Evolutionary conservation across 1,140 invertebrate species (phyloP), one percentile per base, ranked within the genome.

Genomic region (Drosophila ohnishii): DNA sequence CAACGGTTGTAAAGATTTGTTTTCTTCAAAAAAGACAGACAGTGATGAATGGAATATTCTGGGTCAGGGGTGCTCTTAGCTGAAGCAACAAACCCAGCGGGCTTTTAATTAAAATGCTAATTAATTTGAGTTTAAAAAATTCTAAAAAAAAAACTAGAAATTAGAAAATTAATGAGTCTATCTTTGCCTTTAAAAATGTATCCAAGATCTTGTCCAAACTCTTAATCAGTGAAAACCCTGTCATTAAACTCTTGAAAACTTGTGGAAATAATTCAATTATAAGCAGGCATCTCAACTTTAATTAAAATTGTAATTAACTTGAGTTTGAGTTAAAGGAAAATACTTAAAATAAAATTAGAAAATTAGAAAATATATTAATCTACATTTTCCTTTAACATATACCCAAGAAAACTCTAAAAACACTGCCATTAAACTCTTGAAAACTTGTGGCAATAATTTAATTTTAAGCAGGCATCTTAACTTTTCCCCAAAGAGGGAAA

Each of bases 21-120:
- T n/a, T 34, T 32, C 7, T 8, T 8, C 28, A 11, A 34, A 48
- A 13, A 6, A 25, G 64, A 39, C 44, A 34, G 59, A 40, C 44
- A 40, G 34, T 61, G 63, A 66, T 47, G 56, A 61, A 16, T 11
- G 11, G 13, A 44, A 47, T 61, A 35, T 62, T 45, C 63, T 35
- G 58, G 35, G 58, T 63, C 44, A 62, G 32, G 25, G 4, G 11
- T 37, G 47, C 14, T 14, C 13, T 5, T 3, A 32, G 61, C 5
- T 14, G 5, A 0, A 0, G 30, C 11, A 30, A 53, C 11, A n/a
- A 40, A 16, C 34, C 22, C 51, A 50, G 11, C 51, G 4, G 30
- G 61, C 4, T 10, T 16, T 22, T 5, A 28, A 63, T 51, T 16
- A 61, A 30, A 30, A 61, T 53, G 14, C 7, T 39, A 62, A 55